Evolutionary conservation across 2,113 vertebrate species (phyloP), one percentile per base, ranked within the genome.

Genomic region (Urocitellus parryii): DNA sequence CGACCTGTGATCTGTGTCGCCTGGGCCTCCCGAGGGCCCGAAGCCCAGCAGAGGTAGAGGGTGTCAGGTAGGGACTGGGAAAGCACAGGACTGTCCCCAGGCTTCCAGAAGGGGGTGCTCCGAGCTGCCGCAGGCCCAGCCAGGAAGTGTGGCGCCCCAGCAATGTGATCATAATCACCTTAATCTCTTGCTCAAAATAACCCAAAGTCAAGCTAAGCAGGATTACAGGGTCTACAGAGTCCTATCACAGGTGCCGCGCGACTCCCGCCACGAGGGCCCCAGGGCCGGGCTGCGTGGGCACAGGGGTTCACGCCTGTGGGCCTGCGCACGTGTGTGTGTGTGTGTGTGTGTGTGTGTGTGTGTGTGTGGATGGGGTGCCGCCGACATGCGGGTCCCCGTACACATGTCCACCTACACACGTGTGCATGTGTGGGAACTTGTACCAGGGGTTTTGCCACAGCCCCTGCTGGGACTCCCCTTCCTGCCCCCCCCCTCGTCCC

Each of bases 141-240:
- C 20, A 51, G 97, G 96, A 95, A 97, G 97, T 74, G 95, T 56
- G 93, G 91, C 24, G 51, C 97, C 98, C 97, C 96, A 87, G 97
- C 98, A 83, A 82, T 94, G 89, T 51, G 97, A 96, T 98, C 20
- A 1, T 95, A 98, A 99, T 98, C 98, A 92, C 97, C 94, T 97
- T 99, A 98, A 99, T 98, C 99, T 98, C 98, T 98, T 97, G 97
- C 98, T 98, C 98, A 98, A 98, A 98, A 99, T 99, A 99, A 98
- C 98, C 95, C 97, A 98, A 98, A 98, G 98, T 98, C 98, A 98
- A 98, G 97, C 95, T 97, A 98, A 98, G 97, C 97, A 98, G 98
- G 99, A 98, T 99, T 99, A 99, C 82, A 82, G 94, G 73, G 45
- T 88, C 97, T 97, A 94, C 98, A 95, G 96, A 97, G 88, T 84